Base-by-base conservation (phyloP, 2,113 vertebrate species). In the Morone chrysops region DNA sequence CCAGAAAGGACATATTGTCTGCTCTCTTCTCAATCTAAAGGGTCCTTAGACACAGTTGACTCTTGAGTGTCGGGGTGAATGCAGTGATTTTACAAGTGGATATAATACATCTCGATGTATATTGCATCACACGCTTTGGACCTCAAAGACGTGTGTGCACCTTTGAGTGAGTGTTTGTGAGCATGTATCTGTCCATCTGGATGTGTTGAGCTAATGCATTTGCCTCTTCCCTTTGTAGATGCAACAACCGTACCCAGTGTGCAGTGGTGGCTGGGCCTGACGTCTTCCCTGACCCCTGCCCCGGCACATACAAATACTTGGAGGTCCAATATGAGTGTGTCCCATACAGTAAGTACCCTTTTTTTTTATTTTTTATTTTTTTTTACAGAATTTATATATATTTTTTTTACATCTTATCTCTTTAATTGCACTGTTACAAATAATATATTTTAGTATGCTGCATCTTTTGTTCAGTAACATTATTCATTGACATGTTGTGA, bases 221-320 rank as follows among this genome's bases (percentile, higher is more conserved):
- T 68, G 12, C 40, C 11, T 80, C n/a, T 40, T 54, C 40, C 57
- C n/a, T 38, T 9, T 82, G 38, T 48, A 96, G 95, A 90, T 96
- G 89, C 97, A 99, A 94, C 91, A 96, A 96, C 80, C 93, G 95
- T 22, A 96, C 95, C 22, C 95, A 96, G 93, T 96, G 95, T 90
- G 98, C 97, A 2, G 98, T 99, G 80, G 97, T 99, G 5, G 98
- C 98, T 0, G 98, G 98, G 60, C 97, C 97, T 0, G 98, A 99
- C 43, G 98, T 99, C 70, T 99, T 99, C 92, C 97, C 98, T 67
- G 98, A 99, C 77, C 98, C 98, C 0, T 99, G 98, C 82, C 98
- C 98, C 0, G 98, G 98, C 78, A 99, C 98, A 0, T 99, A 99
- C 93, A 99, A 99, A 88, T 99, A 99, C 94, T 94, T 99, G 84